Percentiles rank a stretch among this genome's conserved stretches.
phyloP scores from a whole-genome alignment of 1,140 invertebrate genomes.

The Apis dorsata region DNA sequence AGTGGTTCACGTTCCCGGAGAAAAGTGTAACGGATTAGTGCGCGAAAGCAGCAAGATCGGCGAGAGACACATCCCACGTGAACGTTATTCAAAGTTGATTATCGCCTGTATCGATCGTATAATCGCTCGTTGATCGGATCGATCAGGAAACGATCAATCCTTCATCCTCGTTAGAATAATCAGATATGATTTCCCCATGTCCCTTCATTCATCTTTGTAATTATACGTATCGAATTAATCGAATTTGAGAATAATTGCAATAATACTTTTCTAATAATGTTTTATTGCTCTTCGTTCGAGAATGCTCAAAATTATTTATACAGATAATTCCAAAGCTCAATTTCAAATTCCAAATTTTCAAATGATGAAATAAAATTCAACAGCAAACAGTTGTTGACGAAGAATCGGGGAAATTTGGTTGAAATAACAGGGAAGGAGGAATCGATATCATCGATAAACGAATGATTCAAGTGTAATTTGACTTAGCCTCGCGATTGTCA shows the following conservation, averaged over 20 bases:
- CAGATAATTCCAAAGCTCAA: too few species aligned
- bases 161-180: background rate
- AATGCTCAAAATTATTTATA: too few species aligned
- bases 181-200: too few species aligned
- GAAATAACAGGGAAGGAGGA: constrained; percentile 2
- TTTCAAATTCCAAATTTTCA: too few species aligned
- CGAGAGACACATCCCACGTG: constrained; percentile 35
- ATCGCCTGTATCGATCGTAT: constrained; percentile 14
- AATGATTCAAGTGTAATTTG: constrained; percentile 51
- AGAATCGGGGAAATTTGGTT: background rate
- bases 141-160: background rate
- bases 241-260: too few species aligned
- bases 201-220: too few species aligned
- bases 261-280: too few species aligned
- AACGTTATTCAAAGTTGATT: constrained; percentile 8
- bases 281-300: too few species aligned
- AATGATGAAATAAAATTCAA: too few species aligned
- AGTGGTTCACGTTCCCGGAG: background rate
- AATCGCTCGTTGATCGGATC: background rate
- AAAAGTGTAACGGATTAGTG: constrained; percentile 22
- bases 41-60: constrained; percentile 3
- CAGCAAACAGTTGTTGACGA: background rate
- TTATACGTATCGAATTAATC: too few species aligned
- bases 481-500: constrained; percentile 56
- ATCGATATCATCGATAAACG: constrained; percentile 36